These are phyloP conservation scores for Sarcophaga carnaria DNA, from an alignment of 2,888 invertebrate species.

Conservation along the genomic window DNA sequence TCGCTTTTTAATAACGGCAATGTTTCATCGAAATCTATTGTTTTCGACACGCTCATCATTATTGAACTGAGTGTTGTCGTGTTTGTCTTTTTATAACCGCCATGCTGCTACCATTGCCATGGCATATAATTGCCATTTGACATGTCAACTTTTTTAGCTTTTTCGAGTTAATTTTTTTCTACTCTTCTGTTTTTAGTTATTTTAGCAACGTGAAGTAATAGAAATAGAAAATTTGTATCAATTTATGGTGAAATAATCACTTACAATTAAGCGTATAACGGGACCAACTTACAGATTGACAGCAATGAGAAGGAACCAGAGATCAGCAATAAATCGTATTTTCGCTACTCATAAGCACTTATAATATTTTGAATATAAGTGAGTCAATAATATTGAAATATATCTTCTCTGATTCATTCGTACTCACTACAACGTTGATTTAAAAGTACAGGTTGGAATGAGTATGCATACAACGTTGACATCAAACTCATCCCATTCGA, in stretches of 20 bases:
- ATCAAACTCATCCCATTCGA: no score
- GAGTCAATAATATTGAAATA: no score
- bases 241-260: conserved; percentile 26
- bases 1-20: conserved; percentile 67
- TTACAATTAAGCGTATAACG: not conserved
- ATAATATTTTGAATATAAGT: no score
- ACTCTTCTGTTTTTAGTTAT: not conserved
- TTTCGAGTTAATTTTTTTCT: conserved; percentile 16
- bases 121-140: conserved; percentile 60
- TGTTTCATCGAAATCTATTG: conserved; percentile 63
- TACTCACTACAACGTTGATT: no score
- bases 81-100: not conserved
- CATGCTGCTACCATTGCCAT: not conserved
- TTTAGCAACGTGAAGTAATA: conserved; percentile 9
- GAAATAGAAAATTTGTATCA: conserved; percentile 39
- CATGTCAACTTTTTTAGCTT: conserved; percentile 57
- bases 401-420: no score
- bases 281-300: conserved; percentile 1
- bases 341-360: no score
- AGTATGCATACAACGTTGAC: no score
- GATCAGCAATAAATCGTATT: no score
- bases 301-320: not conserved
- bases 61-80: conserved; percentile 21
- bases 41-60: conserved; percentile 63
- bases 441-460: no score